Conservation (phyloP, 1,140 invertebrate genomes). For the Aethina tumida region DNA sequence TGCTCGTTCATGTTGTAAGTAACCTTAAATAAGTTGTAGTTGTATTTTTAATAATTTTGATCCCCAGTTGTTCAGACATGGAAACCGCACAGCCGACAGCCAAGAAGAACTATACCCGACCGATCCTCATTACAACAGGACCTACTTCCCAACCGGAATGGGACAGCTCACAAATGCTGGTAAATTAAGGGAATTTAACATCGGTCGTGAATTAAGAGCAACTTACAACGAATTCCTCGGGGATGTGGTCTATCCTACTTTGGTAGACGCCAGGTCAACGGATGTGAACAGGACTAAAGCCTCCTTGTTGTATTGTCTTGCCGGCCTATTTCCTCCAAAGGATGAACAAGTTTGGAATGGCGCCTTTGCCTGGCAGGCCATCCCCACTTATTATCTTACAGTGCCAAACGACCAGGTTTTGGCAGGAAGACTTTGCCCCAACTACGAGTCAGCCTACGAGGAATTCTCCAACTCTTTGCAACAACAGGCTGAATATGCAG, state of each 20-base stretch:
- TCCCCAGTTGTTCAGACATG: slow-evolving; percentile 68
- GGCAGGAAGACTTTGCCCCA: slow-evolving; percentile 10
- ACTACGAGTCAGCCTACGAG: slow-evolving; percentile 10
- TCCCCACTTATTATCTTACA: too few relatives aligned
- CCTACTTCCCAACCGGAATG: slow-evolving; percentile 55
- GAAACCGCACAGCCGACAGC: slow-evolving; percentile 61
- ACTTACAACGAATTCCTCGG: slow-evolving; percentile 52
- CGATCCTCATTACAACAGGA: slow-evolving; percentile 47
- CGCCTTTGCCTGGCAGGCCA: slow-evolving; percentile 71
- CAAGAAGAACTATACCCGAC: slow-evolving; percentile 48
- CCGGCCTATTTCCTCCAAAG: slow-evolving; percentile 72
- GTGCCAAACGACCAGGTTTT: too few relatives aligned
- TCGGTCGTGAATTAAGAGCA: slow-evolving; percentile 48
- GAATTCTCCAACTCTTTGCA: slow-evolving; percentile 6
- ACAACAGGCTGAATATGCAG: slow-evolving; percentile 3
- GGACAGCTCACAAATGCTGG: slow-evolving; percentile 59
- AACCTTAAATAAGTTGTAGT: not conserved
- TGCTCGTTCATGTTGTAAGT: slow-evolving; percentile 16
- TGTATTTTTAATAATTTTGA: slow-evolving; percentile 13
- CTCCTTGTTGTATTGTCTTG: slow-evolving; percentile 58
- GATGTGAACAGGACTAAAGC: slow-evolving; percentile 48
- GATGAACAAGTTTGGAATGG: slow-evolving; percentile 58
- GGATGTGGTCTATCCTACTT: slow-evolving; percentile 43
- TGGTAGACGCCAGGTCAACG: slow-evolving; percentile 18
- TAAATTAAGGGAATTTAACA: slow-evolving; percentile 42